phyloP scores from a whole-genome alignment of 1,140 invertebrate species.

The Acromyrmex heyeri region DNA sequence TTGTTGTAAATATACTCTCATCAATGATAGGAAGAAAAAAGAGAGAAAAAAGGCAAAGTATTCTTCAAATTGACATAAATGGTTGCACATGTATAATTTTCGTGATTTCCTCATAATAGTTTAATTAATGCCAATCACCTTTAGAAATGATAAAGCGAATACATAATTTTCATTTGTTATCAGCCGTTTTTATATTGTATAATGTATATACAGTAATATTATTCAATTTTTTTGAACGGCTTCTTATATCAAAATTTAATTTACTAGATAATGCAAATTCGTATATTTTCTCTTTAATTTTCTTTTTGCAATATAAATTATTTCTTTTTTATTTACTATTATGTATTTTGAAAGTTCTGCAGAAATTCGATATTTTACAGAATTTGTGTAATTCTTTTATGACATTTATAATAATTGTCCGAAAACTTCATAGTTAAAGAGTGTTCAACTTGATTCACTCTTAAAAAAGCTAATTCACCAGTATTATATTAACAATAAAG shows the following conservation, averaged over 20 bases:
- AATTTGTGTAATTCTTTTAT: background rate
- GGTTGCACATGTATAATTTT: slow-evolving; percentile 7
- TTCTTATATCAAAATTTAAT: slow-evolving; percentile 17
- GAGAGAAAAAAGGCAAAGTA: background rate
- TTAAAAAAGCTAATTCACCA: slow-evolving; percentile 22
- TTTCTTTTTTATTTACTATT: slow-evolving; percentile 11
- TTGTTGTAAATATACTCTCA: slow-evolving; percentile 1
- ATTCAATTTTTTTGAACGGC: background rate
- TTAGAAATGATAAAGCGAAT: background rate
- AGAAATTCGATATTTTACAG: slow-evolving; percentile 1
- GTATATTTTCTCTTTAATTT: background rate
- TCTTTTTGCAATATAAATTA: slow-evolving; percentile 27
- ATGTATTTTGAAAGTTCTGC: background rate
- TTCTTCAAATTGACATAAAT: background rate
- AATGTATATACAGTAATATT: background rate
- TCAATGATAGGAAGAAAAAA: slow-evolving; percentile 3
- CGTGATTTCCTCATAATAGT: background rate
- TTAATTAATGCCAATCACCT: slow-evolving; percentile 12
- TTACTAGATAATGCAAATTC: slow-evolving; percentile 8
- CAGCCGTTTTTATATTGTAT: background rate
- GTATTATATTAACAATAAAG: slow-evolving; percentile 67
- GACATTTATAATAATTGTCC: background rate
- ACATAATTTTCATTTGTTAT: slow-evolving; percentile 5
- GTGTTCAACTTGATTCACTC: background rate
- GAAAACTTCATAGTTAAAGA: background rate